Evolutionary conservation across 2,888 invertebrate genomes (phyloP), one percentile per base, ranked within the genome.

Genomic region (Pyrrhosoma nymphula): DNA sequence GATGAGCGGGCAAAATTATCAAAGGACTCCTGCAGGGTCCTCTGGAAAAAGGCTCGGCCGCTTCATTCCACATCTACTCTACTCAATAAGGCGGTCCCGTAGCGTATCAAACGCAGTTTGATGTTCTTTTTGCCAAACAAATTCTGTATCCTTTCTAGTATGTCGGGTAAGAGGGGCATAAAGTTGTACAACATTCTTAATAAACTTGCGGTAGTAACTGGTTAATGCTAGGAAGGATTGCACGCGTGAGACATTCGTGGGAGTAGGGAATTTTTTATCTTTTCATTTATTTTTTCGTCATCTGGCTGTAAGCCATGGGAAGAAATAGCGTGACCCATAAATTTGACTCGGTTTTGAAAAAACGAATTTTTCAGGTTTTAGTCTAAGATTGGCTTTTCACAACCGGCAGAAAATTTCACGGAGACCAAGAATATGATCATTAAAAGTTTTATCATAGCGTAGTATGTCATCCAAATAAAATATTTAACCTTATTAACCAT

Each of bases 391-490:
- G 30, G 88, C 88, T 8, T 88, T 88, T 18, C 88, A 18, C 4
- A 88, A n/a, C 12, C 88, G 18, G n/a, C 2, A 30, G 12, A 88
- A 88, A n/a, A 88, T 88, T 30, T 88, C 88, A 35, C 88, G 4
- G 18, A 88, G 18, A 18, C 88, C 88, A 8, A 4, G 6, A 4
- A 88, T 2, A 30, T 88, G 88, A 12, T 88, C 30, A 2, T 30
- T 12, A 20, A 16, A 12, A 3, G 88, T 30, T 30, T 4, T 30
- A 88, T 88, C 88, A 30, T 88, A 88, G 4, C 35, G 88, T 6
- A 88, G 88, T 30, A 88, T 30, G 88, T 88, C 88, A 30, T 88
- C 88, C 39, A 88, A 39, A 88, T 88, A 88, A 12, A 88, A 88
- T 4, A 88, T 18, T 26, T n/a, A 88, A 6, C 88, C 16, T 88